Conservation (phyloP, 2,797 vertebrate species). For the Neoniphon sammara region DNA sequence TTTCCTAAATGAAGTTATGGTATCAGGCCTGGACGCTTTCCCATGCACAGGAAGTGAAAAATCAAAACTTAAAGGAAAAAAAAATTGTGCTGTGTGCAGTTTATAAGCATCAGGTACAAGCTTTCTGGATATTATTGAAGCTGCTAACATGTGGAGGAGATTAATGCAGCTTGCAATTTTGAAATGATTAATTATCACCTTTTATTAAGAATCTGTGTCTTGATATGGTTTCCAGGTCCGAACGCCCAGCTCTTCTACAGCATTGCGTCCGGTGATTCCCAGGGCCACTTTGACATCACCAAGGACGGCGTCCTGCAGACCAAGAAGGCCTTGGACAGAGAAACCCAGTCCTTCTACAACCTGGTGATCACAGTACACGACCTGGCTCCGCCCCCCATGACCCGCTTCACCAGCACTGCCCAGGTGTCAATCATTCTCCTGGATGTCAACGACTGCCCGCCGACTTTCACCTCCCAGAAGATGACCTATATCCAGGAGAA, state of each 20-base stretch:
- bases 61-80: no score
- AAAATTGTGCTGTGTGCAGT: no score
- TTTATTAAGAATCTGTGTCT: background rate
- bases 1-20: background rate
- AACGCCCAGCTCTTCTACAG: conserved; percentile 90
- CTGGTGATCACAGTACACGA: conserved; percentile 91
- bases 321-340: conserved; percentile 87
- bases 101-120: no score
- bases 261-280: conserved; percentile 91
- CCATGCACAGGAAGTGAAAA: background rate
- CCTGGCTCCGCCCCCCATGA: conserved; percentile 80
- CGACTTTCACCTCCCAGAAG: conserved; percentile 89
- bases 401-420: conserved; percentile 91
- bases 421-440: conserved; percentile 95
- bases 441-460: conserved; percentile 94
- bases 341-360: conserved; percentile 96
- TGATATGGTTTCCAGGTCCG: conserved; percentile 80
- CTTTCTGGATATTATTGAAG: background rate
- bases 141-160: background rate
- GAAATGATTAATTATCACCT: background rate
- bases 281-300: conserved; percentile 87
- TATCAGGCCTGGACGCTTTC: background rate
- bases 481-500: conserved; percentile 94
- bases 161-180: background rate
- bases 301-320: conserved; percentile 84